Percentiles rank a stretch among this genome's conserved stretches.
Conservation (phyloP, 1,140 invertebrate species). For the Sesamia nonagrioides region DNA sequence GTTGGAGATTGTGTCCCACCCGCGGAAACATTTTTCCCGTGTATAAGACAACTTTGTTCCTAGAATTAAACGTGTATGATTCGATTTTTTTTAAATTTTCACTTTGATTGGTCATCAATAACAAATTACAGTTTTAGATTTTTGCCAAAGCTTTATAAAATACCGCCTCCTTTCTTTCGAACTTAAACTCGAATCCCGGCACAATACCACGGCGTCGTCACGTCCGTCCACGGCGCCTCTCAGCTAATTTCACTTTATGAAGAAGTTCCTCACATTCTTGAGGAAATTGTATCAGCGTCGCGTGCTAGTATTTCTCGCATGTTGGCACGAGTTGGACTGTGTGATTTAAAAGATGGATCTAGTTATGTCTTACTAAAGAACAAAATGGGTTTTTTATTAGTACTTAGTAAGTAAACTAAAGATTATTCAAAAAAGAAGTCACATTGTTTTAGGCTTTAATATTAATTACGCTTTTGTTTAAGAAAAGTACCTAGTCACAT, state of each 20-base stretch:
- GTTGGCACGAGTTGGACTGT: neutral
- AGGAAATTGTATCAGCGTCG: constrained; percentile 8
- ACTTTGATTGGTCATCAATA: too few relatives aligned
- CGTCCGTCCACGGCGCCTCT: neutral
- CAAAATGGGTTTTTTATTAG: neutral
- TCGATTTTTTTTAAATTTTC: too few relatives aligned
- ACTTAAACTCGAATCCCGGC: neutral
- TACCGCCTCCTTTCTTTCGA: neutral
- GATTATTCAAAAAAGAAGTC: too few relatives aligned
- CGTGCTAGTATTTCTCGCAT: neutral
- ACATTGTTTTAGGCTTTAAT: too few relatives aligned
- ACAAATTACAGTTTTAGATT: too few relatives aligned
- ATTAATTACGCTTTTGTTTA: too few relatives aligned
- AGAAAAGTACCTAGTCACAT: too few relatives aligned
- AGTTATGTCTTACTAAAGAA: neutral
- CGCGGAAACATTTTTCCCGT: too few relatives aligned
- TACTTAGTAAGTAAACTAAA: too few relatives aligned
- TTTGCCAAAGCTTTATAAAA: neutral
- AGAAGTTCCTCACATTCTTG: constrained; percentile 13
- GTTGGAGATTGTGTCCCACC: too few relatives aligned
- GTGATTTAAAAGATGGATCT: constrained; percentile 3
- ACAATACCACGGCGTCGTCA: neutral
- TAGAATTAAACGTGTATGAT: too few relatives aligned
- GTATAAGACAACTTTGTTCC: too few relatives aligned
- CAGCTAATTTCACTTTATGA: constrained; percentile 8